Evolutionary conservation across 1,140 invertebrate genomes (phyloP), one percentile per base, ranked within the genome.

Genomic region (Pectinophora gossypiella): DNA sequence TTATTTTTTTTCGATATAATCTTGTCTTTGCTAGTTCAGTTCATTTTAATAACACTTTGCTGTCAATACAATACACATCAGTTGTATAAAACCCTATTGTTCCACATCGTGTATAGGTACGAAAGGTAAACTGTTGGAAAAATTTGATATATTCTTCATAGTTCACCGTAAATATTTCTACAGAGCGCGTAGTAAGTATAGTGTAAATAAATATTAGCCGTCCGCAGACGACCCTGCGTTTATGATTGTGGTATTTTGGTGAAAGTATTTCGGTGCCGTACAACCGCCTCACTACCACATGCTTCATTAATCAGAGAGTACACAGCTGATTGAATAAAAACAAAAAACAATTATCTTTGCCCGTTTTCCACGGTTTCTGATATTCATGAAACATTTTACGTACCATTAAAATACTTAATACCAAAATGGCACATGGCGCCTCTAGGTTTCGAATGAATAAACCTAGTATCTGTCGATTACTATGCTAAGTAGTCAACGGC

Each of bases 221-320:
- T 50, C 56, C 50, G 57, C 51, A 45, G 48, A n/a, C n/a, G n/a
- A 48, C 52, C 55, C 60, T 55, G 55, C 53, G 55, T 76, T 76
- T 73, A 76, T 70, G 62, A 75, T 74, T 71, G 65, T 61, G 62
- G 64, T 75, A 72, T 76, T 76, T 75, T 48, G 57, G 62, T 69
- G 70, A 77, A 76, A 78, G 69, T 73, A 68, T 78, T 72, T 75
- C 67, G 54, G 53, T 63, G 64, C 60, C 60, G 46, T 55, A 52
- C 49, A 21, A 48, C 42, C 54, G 57, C 56, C 53, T 51, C 42
- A 59, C n/a, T n/a, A n/a, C n/a, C 47, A 51, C 19, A 20, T 42
- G 48, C 53, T 57, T 60, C 54, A 53, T 63, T 61, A 58, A 64
- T 50, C 62, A 61, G 64, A 60, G 55, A 40, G 45, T 48, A 44